Base-by-base conservation (phyloP, 2,888 invertebrate species). In the Napeogenes inachia region DNA sequence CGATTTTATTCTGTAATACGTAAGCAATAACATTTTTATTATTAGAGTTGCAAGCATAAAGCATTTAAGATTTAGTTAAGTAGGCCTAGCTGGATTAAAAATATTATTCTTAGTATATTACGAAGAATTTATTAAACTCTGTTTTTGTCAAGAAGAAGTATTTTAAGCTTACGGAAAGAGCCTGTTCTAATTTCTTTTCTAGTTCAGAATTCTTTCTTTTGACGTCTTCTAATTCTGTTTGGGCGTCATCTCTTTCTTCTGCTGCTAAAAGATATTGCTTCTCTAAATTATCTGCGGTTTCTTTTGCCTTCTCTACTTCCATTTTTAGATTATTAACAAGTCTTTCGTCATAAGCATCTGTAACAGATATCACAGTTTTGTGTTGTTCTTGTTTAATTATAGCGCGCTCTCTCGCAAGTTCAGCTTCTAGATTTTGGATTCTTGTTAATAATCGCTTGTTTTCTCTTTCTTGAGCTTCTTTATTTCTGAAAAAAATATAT, bases 401-500 rank as follows among this genome's bases (percentile, higher is more conserved):
- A 45, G 92, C 91, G 64, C 92, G 91, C 77, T 94, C 94, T 73
- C 95, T 94, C 64, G 95, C 95, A 69, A 96, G 78, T 79, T 97
- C 96, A 12, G 95, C 94, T 85, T 97, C 96, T 70, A 97, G 88
- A 75, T 96, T 96, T 35, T 94, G 92, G 78, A 97, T 94, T 82
- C 94, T 94, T 57, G 95, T 93, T 79, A 94, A 89, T 57, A 97
- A 92, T 73, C 96, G 93, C 81, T 96, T 96, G 78, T 96, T 97
- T 84, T 97, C 97, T 75, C 96, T 89, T 72, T 95, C 95, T 75
- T 96, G 93, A 0, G 95, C 95, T 82, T 96, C 96, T 77, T 96
- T 97, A 77, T 96, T 96, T 75, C 95, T 92, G 50, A 56, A 61
- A 59, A 45, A 60, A 30, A 56, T 32, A 59, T 32, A 56, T 32